Conservation (phyloP, 2,113 vertebrate genomes). For the Sinocyclocheilus maitianheensis region DNA sequence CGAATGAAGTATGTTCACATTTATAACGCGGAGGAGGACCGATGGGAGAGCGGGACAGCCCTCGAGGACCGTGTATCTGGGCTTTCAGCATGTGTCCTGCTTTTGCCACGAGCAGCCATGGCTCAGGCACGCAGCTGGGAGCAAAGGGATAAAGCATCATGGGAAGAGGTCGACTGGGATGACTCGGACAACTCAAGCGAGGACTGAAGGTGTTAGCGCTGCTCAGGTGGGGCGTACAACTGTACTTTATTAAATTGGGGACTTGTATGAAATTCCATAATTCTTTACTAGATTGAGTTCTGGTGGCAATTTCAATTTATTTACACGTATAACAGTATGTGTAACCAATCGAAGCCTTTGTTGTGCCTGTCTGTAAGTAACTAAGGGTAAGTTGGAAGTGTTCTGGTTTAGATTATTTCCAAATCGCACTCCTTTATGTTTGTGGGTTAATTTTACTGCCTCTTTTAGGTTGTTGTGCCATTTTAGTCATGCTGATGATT, state of each 20-base stretch:
- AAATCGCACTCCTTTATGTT: neutral
- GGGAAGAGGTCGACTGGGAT: constrained; percentile 83
- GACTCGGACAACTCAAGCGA: constrained; percentile 90
- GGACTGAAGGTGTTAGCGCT: constrained; percentile 70
- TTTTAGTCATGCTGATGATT: neutral
- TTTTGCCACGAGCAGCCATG: constrained; percentile 82
- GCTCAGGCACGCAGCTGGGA: constrained; percentile 76
- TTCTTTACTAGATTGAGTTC: neutral
- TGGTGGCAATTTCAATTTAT: too few relatives aligned
- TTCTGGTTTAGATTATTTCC: neutral
- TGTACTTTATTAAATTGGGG: neutral
- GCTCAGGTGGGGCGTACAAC: neutral
- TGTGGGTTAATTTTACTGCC: neutral
- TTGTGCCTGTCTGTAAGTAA: neutral
- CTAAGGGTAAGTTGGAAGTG: neutral
- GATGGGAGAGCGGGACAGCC: constrained; percentile 83
- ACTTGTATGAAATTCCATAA: neutral
- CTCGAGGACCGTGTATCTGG: constrained; percentile 90
- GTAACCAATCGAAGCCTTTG: neutral
- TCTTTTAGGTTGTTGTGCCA: neutral
- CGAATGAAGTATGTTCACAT: constrained; percentile 90
- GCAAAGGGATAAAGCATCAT: constrained; percentile 77
- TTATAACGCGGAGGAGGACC: constrained; percentile 80
- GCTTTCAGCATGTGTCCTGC: constrained; percentile 87
- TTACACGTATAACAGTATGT: too few relatives aligned